Evolutionary conservation across 2,797 vertebrate genomes (phyloP).

Genomic region (Ciconia nigra): DNA sequence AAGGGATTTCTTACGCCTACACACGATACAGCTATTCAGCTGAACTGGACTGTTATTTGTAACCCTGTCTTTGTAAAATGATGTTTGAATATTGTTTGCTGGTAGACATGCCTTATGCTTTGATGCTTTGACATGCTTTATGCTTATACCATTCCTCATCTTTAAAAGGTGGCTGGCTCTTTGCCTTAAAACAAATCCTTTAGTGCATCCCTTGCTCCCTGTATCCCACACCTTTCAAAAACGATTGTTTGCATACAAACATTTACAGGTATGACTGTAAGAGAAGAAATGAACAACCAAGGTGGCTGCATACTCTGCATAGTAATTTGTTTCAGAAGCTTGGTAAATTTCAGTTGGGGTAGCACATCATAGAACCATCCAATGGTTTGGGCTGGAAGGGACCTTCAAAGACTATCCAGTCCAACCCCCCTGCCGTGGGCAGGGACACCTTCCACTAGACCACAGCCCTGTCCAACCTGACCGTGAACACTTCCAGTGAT

Average conservation of each 20-base stretch:
- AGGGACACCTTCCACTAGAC: background rate
- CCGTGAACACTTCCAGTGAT: accelerated
- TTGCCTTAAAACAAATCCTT: background rate
- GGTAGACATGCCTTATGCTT: background rate
- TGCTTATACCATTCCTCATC: background rate
- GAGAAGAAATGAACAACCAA: background rate
- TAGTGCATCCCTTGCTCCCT: background rate
- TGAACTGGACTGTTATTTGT: background rate
- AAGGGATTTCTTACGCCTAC: background rate
- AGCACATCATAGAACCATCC: background rate
- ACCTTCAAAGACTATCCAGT: background rate
- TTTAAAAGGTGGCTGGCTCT: background rate
- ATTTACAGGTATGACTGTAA: background rate
- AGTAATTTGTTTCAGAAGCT: background rate
- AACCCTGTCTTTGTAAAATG: background rate
- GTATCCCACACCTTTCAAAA: background rate
- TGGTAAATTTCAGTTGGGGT: background rate
- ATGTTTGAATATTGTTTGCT: background rate
- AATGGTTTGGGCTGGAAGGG: background rate
- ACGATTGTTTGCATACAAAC: background rate
- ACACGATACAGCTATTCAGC: background rate
- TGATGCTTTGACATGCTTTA: background rate
- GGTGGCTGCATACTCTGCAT: background rate
- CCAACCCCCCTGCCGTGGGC: background rate
- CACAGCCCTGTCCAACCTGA: background rate